Conservation (phyloP, 2,113 vertebrate species). For the Ceyx cyanopectus region DNA sequence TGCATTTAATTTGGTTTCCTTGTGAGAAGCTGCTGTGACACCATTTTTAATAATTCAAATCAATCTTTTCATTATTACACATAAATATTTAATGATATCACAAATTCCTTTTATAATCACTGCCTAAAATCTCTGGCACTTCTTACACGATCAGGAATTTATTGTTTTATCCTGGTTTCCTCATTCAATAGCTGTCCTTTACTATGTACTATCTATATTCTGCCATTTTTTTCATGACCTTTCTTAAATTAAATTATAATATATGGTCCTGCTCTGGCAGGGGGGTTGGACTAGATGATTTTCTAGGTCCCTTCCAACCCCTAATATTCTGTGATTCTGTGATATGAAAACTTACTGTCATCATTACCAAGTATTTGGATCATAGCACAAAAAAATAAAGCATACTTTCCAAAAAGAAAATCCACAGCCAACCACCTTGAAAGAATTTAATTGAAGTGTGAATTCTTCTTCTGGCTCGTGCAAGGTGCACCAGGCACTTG, state of each 20-base stretch:
- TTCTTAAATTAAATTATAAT: too few species aligned
- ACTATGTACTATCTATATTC: neutral
- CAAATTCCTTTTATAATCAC: neutral
- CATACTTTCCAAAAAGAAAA: neutral
- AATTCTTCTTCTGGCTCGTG: neutral
- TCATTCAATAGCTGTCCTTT: neutral
- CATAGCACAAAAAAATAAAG: neutral
- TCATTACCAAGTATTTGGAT: neutral
- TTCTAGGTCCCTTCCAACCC: too few species aligned
- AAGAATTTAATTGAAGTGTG: neutral
- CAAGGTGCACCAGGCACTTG: neutral
- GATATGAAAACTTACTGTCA: neutral
- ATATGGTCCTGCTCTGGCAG: too few species aligned
- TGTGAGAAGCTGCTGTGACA: neutral
- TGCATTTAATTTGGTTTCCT: neutral
- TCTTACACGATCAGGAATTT: neutral
- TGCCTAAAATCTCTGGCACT: neutral
- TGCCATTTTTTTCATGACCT: neutral
- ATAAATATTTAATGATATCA: neutral
- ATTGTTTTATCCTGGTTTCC: neutral
- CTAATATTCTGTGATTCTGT: too few species aligned
- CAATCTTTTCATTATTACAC: neutral
- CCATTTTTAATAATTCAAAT: neutral
- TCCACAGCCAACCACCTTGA: neutral
- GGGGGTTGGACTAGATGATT: too few species aligned